These are phyloP conservation scores for Bombus superbus DNA, from an alignment of 1,140 invertebrate genomes.

Conservation along the genomic window DNA sequence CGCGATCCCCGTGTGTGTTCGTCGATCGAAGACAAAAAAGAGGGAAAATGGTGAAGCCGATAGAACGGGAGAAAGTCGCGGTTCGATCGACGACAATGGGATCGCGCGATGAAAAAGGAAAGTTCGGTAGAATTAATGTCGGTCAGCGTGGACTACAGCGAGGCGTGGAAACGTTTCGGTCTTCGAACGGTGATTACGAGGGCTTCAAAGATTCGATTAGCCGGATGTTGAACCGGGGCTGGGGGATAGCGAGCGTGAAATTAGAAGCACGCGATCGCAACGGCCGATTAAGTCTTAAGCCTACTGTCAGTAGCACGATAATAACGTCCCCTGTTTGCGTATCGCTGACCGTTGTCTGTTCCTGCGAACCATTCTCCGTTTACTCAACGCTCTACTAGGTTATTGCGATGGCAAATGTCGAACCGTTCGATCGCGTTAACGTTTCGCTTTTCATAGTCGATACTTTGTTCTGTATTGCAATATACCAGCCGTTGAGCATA, in stretches of 20 bases:
- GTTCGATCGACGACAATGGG: background rate
- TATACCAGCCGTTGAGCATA: too few species aligned
- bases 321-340: slow-evolving; percentile 64
- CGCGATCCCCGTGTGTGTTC: background rate
- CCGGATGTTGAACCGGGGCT: slow-evolving; percentile 58
- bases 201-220: slow-evolving; percentile 67
- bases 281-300: slow-evolving; percentile 71
- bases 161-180: slow-evolving; percentile 48
- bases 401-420: background rate
- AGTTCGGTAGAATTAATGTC: slow-evolving; percentile 50
- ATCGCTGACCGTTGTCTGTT: slow-evolving; percentile 17
- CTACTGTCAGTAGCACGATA: slow-evolving; percentile 66
- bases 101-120: slow-evolving; percentile 27
- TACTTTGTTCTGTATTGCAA: background rate
- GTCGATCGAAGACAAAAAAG: background rate
- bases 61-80: background rate
- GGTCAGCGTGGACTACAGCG: slow-evolving; percentile 49
- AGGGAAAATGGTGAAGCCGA: background rate
- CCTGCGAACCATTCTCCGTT: slow-evolving; percentile 4
- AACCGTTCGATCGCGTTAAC: background rate
- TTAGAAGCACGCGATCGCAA: slow-evolving; percentile 76
- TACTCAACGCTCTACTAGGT: slow-evolving; percentile 1
- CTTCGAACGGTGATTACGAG: slow-evolving; percentile 64
- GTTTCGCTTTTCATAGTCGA: background rate
- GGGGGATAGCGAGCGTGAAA: slow-evolving; percentile 69